These are phyloP conservation scores for Ctena decussata DNA, from an alignment of 2,888 invertebrate species.

Conservation along the genomic window DNA sequence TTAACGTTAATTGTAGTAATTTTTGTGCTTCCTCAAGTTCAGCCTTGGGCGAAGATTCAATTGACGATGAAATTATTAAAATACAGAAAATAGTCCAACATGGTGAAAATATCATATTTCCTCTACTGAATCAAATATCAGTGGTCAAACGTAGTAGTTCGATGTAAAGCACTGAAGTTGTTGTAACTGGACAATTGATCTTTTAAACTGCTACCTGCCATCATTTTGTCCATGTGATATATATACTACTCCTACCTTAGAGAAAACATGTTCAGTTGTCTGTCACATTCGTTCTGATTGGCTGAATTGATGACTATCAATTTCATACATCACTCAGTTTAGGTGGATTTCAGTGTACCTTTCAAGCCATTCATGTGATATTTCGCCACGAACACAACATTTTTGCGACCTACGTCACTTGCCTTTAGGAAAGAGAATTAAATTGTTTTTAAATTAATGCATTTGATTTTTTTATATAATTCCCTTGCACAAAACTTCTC, in stretches of 20 bases:
- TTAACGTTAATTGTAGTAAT: conserved; percentile 44
- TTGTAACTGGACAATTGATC: background rate
- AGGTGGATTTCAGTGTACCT: no score
- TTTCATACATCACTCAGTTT: no score
- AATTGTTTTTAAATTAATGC: no score
- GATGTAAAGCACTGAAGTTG: background rate
- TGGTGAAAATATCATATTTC: background rate
- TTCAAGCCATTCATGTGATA: no score
- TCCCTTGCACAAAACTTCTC: no score
- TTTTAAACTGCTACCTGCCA: background rate
- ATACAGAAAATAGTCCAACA: background rate
- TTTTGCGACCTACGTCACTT: no score
- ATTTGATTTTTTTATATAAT: no score
- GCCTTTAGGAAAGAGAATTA: no score
- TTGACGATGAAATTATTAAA: background rate
- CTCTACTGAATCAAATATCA: background rate
- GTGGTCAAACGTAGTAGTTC: background rate
- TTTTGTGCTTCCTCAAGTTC: conserved; percentile 35
- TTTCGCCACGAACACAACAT: no score
- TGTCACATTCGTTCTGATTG: background rate
- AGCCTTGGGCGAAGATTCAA: background rate
- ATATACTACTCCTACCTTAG: background rate
- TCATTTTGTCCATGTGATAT: background rate
- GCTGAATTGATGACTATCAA: background rate
- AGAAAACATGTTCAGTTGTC: background rate